Evolutionary conservation across 2,797 vertebrate genomes (phyloP), one percentile per base, ranked within the genome.

Genomic region (Eremophila alpestris): DNA sequence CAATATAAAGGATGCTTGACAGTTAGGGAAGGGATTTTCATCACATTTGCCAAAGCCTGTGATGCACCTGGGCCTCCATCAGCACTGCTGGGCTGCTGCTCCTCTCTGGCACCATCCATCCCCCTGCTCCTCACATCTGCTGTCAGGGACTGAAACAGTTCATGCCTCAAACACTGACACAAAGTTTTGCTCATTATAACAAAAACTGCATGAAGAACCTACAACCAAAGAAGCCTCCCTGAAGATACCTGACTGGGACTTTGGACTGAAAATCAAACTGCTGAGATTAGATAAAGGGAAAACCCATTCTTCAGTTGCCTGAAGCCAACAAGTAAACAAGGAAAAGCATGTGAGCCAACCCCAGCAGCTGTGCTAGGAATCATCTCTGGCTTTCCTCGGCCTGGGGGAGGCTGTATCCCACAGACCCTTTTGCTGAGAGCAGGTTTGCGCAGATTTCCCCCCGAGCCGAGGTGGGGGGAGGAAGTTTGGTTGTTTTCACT

Each of bases 1-100:
- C 24, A 22, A 38, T 58, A 7, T 9, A 46, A 56, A 56, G 11
- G 11, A 5, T 16, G 7, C 9, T 45, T 20, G 41, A 5, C 8
- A 46, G 7, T 11, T 29, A 36, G 15, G 34, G 29, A 29, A 76
- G 34, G 21, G 26, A 30, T 73, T 73, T 36, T 40, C 41, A 29
- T 36, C 38, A 1, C 16, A 0, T 59, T 76, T 51, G 29, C 68
- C 46, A 43, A 46, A 59, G 21, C 29, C 49, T 20, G 18, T 1
- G 1, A 12, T 0, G 3, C 32, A 17, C 6, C 43, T 9, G 8
- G 43, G 7, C n/a, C 27, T 65, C 64, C 26, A 2, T 16, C 59
- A 12, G 55, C 14, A 30, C 34, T 0, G 1, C 18, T 0, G 4
- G 34, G 7, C 45, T 89, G 36, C 54, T 0, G 0, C 27, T 51